These are phyloP conservation scores for Brachystomella parvula DNA, from an alignment of 1,140 invertebrate genomes.

Conservation along the genomic window DNA sequence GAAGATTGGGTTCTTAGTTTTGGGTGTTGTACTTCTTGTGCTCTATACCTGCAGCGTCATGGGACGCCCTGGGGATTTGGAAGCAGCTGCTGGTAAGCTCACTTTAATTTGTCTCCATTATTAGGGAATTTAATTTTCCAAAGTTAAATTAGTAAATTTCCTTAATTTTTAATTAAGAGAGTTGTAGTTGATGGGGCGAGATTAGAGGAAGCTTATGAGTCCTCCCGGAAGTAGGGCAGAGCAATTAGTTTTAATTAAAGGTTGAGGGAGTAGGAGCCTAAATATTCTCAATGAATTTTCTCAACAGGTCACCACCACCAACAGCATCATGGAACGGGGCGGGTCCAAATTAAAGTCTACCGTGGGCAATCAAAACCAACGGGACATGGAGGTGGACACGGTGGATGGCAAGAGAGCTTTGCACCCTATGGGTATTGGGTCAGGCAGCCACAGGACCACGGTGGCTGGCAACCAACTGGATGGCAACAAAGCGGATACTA, in stretches of 20 bases:
- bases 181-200: too few relatives aligned
- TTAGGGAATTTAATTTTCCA: too few relatives aligned
- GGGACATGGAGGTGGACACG: slow-evolving; percentile 13
- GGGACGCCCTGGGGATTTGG: slow-evolving; percentile 3
- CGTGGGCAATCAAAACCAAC: slow-evolving; percentile 33
- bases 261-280: too few relatives aligned
- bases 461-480: background rate
- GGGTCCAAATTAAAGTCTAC: slow-evolving; percentile 37
- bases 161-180: background rate
- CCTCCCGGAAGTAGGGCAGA: too few relatives aligned
- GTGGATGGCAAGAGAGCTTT: slow-evolving; percentile 22
- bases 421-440: slow-evolving; percentile 38
- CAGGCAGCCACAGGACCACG: slow-evolving; percentile 21
- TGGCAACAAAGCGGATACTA: background rate
- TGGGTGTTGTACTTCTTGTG: background rate
- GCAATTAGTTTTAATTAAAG: too few relatives aligned
- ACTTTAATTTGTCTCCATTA: too few relatives aligned
- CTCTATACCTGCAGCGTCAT: too few relatives aligned
- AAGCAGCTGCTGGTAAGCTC: slow-evolving; percentile 3
- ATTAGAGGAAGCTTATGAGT: too few relatives aligned
- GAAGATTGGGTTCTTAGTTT: background rate
- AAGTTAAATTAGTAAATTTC: background rate
- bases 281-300: too few relatives aligned
- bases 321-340: slow-evolving; percentile 22
- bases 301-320: slow-evolving; percentile 18